Percentiles rank a stretch among this genome's conserved stretches.
phyloP scores from a whole-genome alignment of 2,797 vertebrate genomes.

The Champsocephalus gunnari region DNA sequence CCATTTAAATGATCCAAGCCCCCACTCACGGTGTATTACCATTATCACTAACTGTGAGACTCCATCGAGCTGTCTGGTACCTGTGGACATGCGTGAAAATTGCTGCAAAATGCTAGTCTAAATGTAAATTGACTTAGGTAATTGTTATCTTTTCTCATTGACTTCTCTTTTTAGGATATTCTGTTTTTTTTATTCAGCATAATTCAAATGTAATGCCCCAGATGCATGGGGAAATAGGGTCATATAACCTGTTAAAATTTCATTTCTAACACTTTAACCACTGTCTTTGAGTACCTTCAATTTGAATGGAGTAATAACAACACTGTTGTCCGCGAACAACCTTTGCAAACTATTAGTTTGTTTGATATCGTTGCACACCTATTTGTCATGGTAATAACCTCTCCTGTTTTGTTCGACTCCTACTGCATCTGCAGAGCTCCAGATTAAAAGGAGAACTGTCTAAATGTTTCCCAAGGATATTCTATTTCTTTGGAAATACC shows the following conservation, averaged over 20 bases:
- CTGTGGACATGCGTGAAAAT: constrained; percentile 80
- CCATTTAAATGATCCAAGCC: constrained; percentile 75
- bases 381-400: constrained; percentile 50
- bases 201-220: constrained; percentile 70
- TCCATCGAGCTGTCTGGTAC: constrained; percentile 76
- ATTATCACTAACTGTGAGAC: constrained; percentile 77
- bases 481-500: constrained; percentile 68
- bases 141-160: constrained; percentile 82
- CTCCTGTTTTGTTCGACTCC: constrained; percentile 32
- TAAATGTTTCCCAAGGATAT: constrained; percentile 54
- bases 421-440: constrained; percentile 5
- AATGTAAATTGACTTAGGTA: constrained; percentile 86
- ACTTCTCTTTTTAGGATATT: constrained; percentile 70
- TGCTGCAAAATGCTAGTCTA: constrained; percentile 81
- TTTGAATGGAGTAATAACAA: constrained; percentile 42
- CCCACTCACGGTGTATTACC: constrained; percentile 69
- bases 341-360: constrained; percentile 42
- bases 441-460: constrained; percentile 30
- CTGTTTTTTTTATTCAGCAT: constrained; percentile 57
- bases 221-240: constrained; percentile 52
- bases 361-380: constrained; percentile 35
- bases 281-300: constrained; percentile 40
- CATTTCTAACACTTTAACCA: constrained; percentile 47
- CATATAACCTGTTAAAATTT: constrained; percentile 47
- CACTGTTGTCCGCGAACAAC: constrained; percentile 42